These are phyloP conservation scores for Fissipunctia ypsillon DNA, from an alignment of 2,888 invertebrate genomes.

Conservation along the genomic window DNA sequence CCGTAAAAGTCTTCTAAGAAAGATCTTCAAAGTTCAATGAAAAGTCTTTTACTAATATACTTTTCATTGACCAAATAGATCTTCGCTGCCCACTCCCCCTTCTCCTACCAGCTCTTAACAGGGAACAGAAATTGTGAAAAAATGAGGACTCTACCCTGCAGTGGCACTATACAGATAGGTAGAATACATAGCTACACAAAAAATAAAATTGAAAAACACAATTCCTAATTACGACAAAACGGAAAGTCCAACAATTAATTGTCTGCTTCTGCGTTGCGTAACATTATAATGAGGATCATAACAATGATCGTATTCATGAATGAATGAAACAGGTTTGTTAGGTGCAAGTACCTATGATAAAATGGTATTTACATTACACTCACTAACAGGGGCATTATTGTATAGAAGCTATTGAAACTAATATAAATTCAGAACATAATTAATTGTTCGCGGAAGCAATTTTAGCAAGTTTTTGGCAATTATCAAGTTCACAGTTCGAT, in stretches of 20 bases:
- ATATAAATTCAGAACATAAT: constrained; percentile 3
- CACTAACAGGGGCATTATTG: constrained; percentile 7
- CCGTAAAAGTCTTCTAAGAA: not conserved
- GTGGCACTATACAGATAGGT: not conserved
- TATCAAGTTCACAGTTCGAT: constrained; percentile 46
- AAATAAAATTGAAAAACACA: constrained; percentile 7
- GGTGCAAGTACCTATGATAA: not conserved
- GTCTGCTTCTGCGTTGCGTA: constrained; percentile 10
- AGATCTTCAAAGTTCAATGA: not conserved
- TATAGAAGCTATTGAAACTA: not conserved
- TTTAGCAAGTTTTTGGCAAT: constrained; percentile 29
- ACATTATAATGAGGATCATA: not conserved
- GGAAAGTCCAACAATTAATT: constrained; percentile 15
- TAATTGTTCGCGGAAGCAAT: constrained; percentile 41
- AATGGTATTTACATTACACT: not conserved
- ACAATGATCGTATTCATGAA: constrained; percentile 23
- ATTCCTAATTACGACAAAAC: not conserved
- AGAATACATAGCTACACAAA: not conserved
- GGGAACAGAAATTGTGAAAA: not conserved
- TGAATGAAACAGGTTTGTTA: constrained; percentile 19
- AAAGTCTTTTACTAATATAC: not conserved
- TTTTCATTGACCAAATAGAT: not conserved
- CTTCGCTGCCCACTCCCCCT: no score
- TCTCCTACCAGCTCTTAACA: not conserved
- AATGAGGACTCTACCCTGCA: not conserved